Percentiles rank a stretch among this genome's conserved stretches.
Evolutionary conservation across 2,888 invertebrate species (phyloP).

Genomic region (Nysson spinosus): DNA sequence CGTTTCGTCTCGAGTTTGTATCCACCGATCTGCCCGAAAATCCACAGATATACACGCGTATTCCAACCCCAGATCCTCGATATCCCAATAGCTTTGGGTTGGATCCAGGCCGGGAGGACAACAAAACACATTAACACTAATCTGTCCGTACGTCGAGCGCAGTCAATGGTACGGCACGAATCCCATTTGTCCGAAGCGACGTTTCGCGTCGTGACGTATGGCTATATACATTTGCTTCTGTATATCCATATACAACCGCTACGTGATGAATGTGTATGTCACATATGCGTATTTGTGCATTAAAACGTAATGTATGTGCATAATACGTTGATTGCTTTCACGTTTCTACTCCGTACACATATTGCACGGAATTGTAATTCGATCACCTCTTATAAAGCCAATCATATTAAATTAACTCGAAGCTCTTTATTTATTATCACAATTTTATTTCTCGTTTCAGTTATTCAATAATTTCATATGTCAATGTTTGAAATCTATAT

Average conservation of each 20-base stretch:
- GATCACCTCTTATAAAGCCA: too few relatives aligned
- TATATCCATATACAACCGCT: not conserved
- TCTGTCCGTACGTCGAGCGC: slow-evolving; percentile 57
- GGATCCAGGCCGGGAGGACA: slow-evolving; percentile 29
- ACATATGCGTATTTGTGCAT: too few relatives aligned
- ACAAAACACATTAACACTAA: slow-evolving; percentile 64
- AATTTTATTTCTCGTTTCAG: too few relatives aligned
- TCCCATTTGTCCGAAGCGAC: slow-evolving; percentile 61
- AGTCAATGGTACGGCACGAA: slow-evolving; percentile 62
- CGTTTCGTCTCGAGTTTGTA: slow-evolving; percentile 17
- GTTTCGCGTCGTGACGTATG: slow-evolving; percentile 54
- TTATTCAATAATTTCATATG: too few relatives aligned
- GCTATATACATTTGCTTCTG: slow-evolving; percentile 6
- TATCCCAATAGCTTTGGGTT: slow-evolving; percentile 36
- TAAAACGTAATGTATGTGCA: too few relatives aligned
- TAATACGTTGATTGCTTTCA: too few relatives aligned
- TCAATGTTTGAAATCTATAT: too few relatives aligned
- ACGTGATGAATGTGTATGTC: too few relatives aligned
- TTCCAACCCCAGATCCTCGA: slow-evolving; percentile 18
- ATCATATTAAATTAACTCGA: too few relatives aligned
- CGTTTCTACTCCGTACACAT: too few relatives aligned
- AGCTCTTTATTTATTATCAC: too few relatives aligned
- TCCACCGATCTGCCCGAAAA: slow-evolving; percentile 9
- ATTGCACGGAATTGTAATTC: too few relatives aligned
- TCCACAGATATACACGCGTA: slow-evolving; percentile 4